Percentiles rank a stretch among this genome's conserved stretches.
phyloP scores from a whole-genome alignment of 2,113 vertebrate species.

The Sclerurus mexicanus region DNA sequence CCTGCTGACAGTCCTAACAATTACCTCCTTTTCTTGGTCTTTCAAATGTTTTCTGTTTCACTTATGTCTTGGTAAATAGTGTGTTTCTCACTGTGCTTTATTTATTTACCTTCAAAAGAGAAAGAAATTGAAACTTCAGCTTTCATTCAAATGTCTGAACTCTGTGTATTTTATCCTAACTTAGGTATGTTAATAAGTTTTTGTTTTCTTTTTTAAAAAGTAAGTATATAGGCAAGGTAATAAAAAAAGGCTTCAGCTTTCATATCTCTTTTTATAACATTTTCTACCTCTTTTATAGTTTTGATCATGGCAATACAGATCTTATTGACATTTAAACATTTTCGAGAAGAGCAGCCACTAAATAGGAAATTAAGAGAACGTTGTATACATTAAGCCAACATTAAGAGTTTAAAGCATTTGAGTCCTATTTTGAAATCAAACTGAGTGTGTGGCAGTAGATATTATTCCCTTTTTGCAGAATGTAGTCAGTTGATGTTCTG shows the following conservation, averaged over 20 bases:
- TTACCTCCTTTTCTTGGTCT: constrained; percentile 79
- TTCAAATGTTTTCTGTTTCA: constrained; percentile 89
- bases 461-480: constrained; percentile 61
- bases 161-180: not conserved
- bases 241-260: constrained; percentile 41
- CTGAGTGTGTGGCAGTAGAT: constrained; percentile 66
- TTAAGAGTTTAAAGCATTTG: constrained; percentile 40
- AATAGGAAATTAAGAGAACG: not conserved
- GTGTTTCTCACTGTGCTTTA: constrained; percentile 83
- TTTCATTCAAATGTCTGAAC: not conserved
- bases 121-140: not conserved
- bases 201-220: not conserved
- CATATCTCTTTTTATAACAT: not conserved
- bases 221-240: not conserved
- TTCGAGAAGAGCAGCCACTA: not conserved
- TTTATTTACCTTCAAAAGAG: constrained; percentile 73
- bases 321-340: not conserved
- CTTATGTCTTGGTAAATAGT: constrained; percentile 85
- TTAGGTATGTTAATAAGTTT: not conserved
- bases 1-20: constrained; percentile 91
- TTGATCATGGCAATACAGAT: not conserved
- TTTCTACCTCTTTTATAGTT: constrained; percentile 9
- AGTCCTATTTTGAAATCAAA: constrained; percentile 56
- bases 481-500: constrained; percentile 71
- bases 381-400: not conserved